phyloP scores from a whole-genome alignment of 2,113 vertebrate species.

The Myiozetetes cayanensis region DNA sequence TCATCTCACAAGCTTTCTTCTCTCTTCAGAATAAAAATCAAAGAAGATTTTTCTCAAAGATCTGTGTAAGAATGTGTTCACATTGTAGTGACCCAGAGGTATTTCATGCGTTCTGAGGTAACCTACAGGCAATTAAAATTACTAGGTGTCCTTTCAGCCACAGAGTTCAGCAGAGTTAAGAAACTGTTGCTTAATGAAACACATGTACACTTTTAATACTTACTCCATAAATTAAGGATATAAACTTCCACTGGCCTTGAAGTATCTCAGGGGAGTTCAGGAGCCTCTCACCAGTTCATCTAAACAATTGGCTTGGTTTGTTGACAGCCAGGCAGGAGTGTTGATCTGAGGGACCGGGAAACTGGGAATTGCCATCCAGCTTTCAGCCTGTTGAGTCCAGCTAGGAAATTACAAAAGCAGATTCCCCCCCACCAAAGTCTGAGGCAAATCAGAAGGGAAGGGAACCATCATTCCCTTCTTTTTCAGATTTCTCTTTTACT shows the following conservation, averaged over 20 bases:
- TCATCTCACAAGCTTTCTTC: neutral
- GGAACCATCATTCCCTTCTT: neutral
- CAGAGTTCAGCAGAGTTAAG: neutral
- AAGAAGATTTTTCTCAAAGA: neutral
- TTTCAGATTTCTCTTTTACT: neutral
- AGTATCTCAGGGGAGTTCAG: neutral
- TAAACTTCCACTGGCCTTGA: conserved; percentile 11
- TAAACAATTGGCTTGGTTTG: conserved; percentile 16
- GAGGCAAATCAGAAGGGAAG: neutral
- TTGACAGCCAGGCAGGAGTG: neutral
- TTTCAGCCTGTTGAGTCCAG: neutral
- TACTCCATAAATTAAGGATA: conserved; percentile 28
- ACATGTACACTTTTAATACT: conserved; percentile 1
- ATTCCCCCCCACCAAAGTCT: neutral
- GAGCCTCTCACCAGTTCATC: conserved; percentile 14
- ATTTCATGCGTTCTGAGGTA: neutral
- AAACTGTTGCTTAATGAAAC: conserved; percentile 32
- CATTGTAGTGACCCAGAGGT: neutral
- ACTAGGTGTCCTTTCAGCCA: neutral
- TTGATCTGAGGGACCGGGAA: neutral
- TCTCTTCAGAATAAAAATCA: neutral
- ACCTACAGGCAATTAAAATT: neutral
- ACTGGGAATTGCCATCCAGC: neutral
- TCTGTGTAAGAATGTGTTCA: neutral
- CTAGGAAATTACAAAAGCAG: conserved; percentile 8